These are phyloP conservation scores for Poicephalus gulielmi DNA, from an alignment of 2,113 vertebrate species.

Conservation along the genomic window DNA sequence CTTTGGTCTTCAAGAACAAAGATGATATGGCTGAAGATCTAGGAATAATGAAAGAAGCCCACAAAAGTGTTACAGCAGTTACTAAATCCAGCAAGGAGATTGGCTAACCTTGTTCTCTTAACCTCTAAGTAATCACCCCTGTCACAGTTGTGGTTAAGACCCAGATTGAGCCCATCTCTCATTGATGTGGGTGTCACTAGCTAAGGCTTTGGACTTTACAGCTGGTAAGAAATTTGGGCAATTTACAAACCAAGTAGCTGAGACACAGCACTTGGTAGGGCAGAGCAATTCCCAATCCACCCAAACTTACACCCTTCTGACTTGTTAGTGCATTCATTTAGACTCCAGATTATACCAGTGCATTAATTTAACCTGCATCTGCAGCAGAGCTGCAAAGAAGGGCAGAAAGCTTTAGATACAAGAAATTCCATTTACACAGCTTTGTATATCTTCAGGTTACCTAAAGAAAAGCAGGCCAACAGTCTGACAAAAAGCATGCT, in stretches of 20 bases:
- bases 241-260: background rate
- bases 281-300: background rate
- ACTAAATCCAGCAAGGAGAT: background rate
- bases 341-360: background rate
- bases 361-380: background rate
- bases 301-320: too few relatives aligned
- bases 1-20: background rate
- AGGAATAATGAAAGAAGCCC: background rate
- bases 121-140: background rate
- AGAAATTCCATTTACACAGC: background rate
- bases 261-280: background rate
- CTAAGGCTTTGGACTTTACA: background rate
- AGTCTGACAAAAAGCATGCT: background rate
- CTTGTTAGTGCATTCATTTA: background rate
- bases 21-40: background rate
- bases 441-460: background rate
- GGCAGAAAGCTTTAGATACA: accelerated
- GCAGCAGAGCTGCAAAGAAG: background rate
- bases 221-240: accelerated
- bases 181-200: background rate
- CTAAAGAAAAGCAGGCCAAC: background rate
- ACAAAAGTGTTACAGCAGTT: background rate
- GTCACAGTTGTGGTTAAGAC: background rate
- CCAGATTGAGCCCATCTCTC: background rate
- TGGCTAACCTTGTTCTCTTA: background rate